Conservation (phyloP, 1,140 invertebrate species). For the Mycetomoellerius zeteki region DNA sequence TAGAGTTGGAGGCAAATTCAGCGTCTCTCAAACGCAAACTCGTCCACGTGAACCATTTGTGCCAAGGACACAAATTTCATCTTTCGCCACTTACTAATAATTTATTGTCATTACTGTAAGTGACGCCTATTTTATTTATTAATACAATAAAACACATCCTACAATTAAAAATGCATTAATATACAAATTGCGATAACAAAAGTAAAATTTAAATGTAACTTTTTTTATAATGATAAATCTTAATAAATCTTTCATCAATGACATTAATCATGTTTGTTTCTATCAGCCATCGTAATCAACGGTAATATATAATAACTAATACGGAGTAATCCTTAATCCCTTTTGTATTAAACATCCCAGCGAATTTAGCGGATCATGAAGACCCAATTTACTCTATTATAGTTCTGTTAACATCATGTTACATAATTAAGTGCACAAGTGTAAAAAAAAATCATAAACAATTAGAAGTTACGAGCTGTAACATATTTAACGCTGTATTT, state of each 20-base stretch:
- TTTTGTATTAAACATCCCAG: constrained; percentile 28
- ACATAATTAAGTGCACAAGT: background rate
- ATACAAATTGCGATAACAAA: background rate
- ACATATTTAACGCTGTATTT: background rate
- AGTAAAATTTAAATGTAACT: background rate
- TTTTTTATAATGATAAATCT: background rate
- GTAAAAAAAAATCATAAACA: background rate
- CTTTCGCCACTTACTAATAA: background rate
- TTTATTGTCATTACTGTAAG: too few relatives aligned
- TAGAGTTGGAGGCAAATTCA: constrained; percentile 7
- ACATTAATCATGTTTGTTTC: background rate
- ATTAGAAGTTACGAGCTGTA: background rate
- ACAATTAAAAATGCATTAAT: background rate
- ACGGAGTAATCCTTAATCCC: constrained; percentile 35
- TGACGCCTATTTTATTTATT: background rate
- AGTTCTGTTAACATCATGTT: constrained; percentile 9
- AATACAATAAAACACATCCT: background rate
- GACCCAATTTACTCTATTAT: background rate
- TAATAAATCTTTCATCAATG: background rate
- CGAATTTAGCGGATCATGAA: constrained; percentile 40
- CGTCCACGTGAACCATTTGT: constrained; percentile 28
- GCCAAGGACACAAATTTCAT: background rate
- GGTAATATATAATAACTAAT: background rate
- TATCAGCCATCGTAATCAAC: constrained; percentile 2
- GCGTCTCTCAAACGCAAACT: background rate